phyloP scores from a whole-genome alignment of 2,888 invertebrate species.

The Patella depressa region DNA sequence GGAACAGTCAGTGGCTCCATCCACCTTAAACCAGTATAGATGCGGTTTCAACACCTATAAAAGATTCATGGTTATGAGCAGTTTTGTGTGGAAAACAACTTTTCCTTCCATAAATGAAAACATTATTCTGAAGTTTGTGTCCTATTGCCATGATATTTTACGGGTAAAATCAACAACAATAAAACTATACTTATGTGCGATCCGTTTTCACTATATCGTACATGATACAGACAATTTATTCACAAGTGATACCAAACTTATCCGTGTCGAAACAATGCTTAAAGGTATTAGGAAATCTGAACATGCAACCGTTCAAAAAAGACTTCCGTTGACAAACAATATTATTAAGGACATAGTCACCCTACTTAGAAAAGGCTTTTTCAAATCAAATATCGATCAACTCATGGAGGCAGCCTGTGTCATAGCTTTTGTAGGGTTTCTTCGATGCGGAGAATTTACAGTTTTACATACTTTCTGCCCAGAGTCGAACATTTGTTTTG shows the following conservation, averaged over 20 bases:
- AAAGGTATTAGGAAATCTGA: neutral
- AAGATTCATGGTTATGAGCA: neutral
- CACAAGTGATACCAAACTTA: neutral
- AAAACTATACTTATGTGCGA: conserved; percentile 19
- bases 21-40: too few species aligned
- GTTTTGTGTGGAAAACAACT: too few species aligned
- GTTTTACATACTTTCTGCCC: neutral
- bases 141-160: conserved; percentile 15
- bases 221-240: neutral
- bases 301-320: neutral
- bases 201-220: conserved; percentile 14
- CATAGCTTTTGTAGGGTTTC: conserved; percentile 23
- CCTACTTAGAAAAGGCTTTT: neutral
- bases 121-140: neutral
- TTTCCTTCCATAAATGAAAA: too few species aligned
- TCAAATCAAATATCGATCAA: neutral
- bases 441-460: conserved; percentile 23
- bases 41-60: too few species aligned
- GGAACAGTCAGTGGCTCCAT: too few species aligned
- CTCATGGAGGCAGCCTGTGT: neutral
- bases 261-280: neutral
- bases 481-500: neutral
- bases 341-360: neutral
- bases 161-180: conserved; percentile 13
- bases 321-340: neutral